Evolutionary conservation across 2,888 invertebrate species (phyloP).

Genomic region (Drosophila algonquin): DNA sequence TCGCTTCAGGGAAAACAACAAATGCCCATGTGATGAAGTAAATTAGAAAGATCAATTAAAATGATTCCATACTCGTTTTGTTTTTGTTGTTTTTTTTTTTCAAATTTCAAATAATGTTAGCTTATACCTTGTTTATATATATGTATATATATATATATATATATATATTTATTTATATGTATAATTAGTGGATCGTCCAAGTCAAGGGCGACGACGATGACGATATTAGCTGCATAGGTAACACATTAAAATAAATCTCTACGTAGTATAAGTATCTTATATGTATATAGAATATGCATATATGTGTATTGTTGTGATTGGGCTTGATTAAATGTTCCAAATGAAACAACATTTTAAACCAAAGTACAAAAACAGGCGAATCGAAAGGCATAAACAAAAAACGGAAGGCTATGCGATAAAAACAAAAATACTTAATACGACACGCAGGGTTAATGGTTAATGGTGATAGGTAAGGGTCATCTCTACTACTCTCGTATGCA

Average conservation of each 20-base stretch:
- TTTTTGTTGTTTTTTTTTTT: conserved; percentile 51
- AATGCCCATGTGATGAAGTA: conserved; percentile 20
- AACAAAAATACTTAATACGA: neutral
- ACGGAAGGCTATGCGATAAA: neutral
- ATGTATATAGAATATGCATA: conserved; percentile 33
- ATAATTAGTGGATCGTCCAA: conserved; percentile 62
- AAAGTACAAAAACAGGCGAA: neutral
- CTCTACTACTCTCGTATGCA: conserved; percentile 10
- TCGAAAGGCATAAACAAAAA: conserved; percentile 2
- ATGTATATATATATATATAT: conserved; percentile 49
- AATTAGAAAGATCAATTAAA: neutral
- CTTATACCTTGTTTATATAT: conserved; percentile 73
- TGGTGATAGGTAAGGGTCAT: conserved; percentile 32
- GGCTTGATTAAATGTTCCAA: conserved; percentile 1
- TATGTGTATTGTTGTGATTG: neutral
- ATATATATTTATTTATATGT: conserved; percentile 36
- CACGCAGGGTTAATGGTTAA: conserved; percentile 38
- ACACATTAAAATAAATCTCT: conserved; percentile 76
- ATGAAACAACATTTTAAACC: neutral
- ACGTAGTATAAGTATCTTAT: conserved; percentile 64
- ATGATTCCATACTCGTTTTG: neutral
- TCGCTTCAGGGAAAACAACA: conserved; percentile 20
- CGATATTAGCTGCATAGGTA: conserved; percentile 63
- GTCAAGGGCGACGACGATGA: conserved; percentile 56
- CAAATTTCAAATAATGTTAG: conserved; percentile 74